These are phyloP conservation scores for Spialia ferax DNA, from an alignment of 2,888 invertebrate species.

Conservation along the genomic window DNA sequence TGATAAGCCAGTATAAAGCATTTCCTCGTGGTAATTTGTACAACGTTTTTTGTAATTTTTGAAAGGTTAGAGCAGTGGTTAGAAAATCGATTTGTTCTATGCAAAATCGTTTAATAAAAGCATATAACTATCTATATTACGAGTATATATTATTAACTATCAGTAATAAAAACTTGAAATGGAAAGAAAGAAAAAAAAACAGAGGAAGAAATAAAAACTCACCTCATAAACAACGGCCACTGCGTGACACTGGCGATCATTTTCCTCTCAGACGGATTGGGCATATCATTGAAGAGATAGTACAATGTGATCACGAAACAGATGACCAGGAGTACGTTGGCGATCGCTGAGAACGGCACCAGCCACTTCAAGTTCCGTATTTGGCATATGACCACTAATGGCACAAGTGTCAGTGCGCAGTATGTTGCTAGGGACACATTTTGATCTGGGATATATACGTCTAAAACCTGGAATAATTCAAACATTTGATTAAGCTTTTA, in stretches of 20 bases:
- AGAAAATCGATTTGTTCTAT: too few species aligned
- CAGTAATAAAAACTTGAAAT: too few species aligned
- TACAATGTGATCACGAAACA: slow-evolving; percentile 94
- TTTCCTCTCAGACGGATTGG: slow-evolving; percentile 68
- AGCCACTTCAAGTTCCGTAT: slow-evolving; percentile 93
- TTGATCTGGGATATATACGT: slow-evolving; percentile 70
- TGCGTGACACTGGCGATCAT: slow-evolving; percentile 83
- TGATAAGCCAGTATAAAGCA: too few species aligned
- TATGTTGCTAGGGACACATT: slow-evolving; percentile 87
- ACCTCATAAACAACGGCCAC: slow-evolving; percentile 95
- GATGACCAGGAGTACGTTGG: slow-evolving; percentile 92
- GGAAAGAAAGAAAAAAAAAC: background rate
- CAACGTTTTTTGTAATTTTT: too few species aligned
- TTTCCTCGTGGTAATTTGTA: too few species aligned
- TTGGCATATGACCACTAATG: slow-evolving; percentile 90
- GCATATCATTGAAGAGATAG: slow-evolving; percentile 89
- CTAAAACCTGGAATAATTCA: slow-evolving; percentile 76
- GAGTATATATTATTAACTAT: too few species aligned
- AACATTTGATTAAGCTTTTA: background rate
- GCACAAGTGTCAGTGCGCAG: slow-evolving; percentile 89
- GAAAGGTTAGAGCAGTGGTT: too few species aligned
- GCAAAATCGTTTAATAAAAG: too few species aligned
- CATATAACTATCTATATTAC: too few species aligned
- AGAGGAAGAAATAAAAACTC: background rate
- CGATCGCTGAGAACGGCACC: slow-evolving; percentile 95